These are phyloP conservation scores for Lasioglossum albipes DNA, from an alignment of 1,140 invertebrate species.

Conservation along the genomic window DNA sequence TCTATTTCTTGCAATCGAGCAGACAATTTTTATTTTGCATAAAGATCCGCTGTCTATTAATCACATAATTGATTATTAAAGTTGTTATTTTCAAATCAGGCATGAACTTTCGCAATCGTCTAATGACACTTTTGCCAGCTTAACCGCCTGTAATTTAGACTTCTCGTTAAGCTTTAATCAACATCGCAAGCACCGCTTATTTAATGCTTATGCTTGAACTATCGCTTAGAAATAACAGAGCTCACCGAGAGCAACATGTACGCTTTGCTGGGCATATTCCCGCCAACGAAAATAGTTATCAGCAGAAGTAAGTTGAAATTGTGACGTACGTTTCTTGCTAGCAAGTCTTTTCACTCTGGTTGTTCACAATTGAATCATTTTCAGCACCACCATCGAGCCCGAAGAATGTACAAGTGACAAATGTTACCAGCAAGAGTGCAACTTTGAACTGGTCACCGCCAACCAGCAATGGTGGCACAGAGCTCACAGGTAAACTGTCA, in stretches of 20 bases:
- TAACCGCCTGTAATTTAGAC: too few relatives aligned
- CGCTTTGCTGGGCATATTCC: slow-evolving; percentile 82
- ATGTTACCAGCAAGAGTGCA: slow-evolving; percentile 91
- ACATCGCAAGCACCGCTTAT: slow-evolving; percentile 22
- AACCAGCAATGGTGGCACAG: slow-evolving; percentile 89
- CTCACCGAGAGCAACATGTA: slow-evolving; percentile 78
- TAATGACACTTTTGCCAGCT: too few relatives aligned
- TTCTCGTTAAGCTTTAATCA: too few relatives aligned
- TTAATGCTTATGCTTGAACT: slow-evolving; percentile 63
- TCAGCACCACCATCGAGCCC: slow-evolving; percentile 91
- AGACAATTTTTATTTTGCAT: too few relatives aligned
- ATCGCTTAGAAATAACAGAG: slow-evolving; percentile 75
- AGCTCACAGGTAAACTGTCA: slow-evolving; percentile 86
- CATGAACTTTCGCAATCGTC: too few relatives aligned
- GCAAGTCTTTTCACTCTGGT: not conserved
- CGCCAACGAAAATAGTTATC: slow-evolving; percentile 76
- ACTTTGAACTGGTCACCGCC: slow-evolving; percentile 94
- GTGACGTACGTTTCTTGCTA: not conserved
- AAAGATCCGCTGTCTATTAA: too few relatives aligned
- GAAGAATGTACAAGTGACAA: slow-evolving; percentile 87
- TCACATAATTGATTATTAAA: too few relatives aligned
- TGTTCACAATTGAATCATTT: slow-evolving; percentile 5
- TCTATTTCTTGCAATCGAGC: too few relatives aligned
- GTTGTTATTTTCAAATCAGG: too few relatives aligned
- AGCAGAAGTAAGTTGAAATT: slow-evolving; percentile 72